These are phyloP conservation scores for Streptopelia turtur DNA, from an alignment of 2,797 vertebrate species.

Conservation along the genomic window DNA sequence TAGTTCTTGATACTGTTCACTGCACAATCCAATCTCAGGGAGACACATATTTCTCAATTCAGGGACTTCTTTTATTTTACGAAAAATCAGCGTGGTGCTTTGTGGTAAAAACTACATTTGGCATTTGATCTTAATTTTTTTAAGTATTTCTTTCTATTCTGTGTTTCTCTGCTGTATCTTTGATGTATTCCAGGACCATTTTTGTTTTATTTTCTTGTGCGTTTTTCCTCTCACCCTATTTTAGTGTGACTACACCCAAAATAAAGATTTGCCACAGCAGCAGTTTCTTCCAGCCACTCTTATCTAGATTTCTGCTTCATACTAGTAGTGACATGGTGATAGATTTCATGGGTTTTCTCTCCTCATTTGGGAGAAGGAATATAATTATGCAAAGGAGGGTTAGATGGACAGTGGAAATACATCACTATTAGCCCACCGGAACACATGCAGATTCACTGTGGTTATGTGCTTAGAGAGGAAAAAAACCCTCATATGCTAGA, in stretches of 20 bases:
- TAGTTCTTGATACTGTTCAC: conserved; percentile 85
- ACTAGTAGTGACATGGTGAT: conserved; percentile 49
- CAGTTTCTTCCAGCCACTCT: conserved; percentile 24
- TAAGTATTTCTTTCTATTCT: conserved; percentile 58
- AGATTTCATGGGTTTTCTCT: conserved; percentile 61
- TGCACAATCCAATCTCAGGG: conserved; percentile 88
- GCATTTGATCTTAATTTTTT: conserved; percentile 73
- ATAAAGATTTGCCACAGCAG: conserved; percentile 2
- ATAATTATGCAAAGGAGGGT: conserved; percentile 69
- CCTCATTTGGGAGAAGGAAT: conserved; percentile 60
- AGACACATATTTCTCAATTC: conserved; percentile 88
- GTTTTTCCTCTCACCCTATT: conserved; percentile 31
- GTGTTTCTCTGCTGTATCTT: conserved; percentile 26
- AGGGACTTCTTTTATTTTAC: conserved; percentile 85
- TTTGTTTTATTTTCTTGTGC: neutral
- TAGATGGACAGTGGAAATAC: conserved; percentile 64
- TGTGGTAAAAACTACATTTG: conserved; percentile 69
- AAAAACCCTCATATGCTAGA: neutral
- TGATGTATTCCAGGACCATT: neutral
- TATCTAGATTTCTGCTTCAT: conserved; percentile 52
- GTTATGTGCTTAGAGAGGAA: neutral
- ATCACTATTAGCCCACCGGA: conserved; percentile 63
- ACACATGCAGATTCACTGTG: conserved; percentile 33
- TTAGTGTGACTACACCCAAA: conserved; percentile 9
- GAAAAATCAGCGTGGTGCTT: conserved; percentile 79